Evolutionary conservation across 2,113 vertebrate genomes (phyloP).

Genomic region (Rhinogobius similis): DNA sequence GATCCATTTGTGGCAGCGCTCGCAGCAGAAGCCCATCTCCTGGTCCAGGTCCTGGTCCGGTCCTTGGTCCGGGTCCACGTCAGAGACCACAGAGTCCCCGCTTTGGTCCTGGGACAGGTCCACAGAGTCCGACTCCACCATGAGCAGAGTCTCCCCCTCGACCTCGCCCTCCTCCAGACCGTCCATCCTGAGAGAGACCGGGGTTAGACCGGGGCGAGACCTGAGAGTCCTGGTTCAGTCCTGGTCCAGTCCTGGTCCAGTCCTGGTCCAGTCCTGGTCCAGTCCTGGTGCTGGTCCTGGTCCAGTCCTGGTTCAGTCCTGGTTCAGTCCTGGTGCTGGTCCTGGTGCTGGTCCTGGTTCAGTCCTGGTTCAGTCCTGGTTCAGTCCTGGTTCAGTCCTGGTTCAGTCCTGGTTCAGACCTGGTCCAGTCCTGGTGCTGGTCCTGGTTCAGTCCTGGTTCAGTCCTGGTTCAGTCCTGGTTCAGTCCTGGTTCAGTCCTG

Average conservation of each 20-base stretch:
- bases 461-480: conserved; percentile 8
- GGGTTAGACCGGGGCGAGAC: too few species aligned
- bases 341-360: fast-evolving
- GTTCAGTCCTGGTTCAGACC: fast-evolving
- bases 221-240: background rate
- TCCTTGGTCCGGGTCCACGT: conserved; percentile 84
- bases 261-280: background rate
- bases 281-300: background rate
- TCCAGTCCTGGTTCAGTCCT: too few species aligned
- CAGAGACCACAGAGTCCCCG: conserved; percentile 93
- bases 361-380: conserved; percentile 15
- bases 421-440: conserved; percentile 72
- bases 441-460: conserved; percentile 79
- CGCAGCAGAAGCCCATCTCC: conserved; percentile 93
- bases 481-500: background rate
- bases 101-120: conserved; percentile 97
- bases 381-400: background rate
- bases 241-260: conserved; percentile 6
- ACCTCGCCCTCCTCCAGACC: conserved; percentile 96
- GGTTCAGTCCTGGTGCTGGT: conserved; percentile 2
- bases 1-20: conserved; percentile 97
- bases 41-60: conserved; percentile 86
- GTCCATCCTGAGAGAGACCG: conserved; percentile 1
- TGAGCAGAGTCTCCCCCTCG: conserved; percentile 93
- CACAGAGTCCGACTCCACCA: conserved; percentile 93